Conservation (phyloP, 2,888 invertebrate species). For the Dysmachus trigonus region DNA sequence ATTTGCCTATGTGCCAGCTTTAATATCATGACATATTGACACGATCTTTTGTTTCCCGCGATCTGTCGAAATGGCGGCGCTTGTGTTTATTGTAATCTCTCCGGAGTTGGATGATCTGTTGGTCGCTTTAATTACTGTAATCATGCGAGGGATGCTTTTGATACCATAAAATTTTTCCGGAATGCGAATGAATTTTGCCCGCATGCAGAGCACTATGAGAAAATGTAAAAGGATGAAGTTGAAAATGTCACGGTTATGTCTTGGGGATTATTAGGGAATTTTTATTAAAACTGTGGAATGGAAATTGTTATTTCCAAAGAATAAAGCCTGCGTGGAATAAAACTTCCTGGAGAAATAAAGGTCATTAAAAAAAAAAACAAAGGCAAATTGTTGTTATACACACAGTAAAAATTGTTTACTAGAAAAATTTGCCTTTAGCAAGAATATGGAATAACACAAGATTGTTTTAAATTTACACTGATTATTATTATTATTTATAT, state of each 20-base stretch:
- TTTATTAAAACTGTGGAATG: not conserved
- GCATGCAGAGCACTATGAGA: not conserved
- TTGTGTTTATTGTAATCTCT: not conserved
- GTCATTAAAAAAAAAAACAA: not conserved
- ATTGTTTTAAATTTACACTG: too few species aligned
- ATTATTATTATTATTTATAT: too few species aligned
- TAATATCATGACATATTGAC: constrained; percentile 44
- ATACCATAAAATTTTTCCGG: not conserved
- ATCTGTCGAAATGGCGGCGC: not conserved
- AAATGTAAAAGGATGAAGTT: not conserved
- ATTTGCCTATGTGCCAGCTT: constrained; percentile 35
- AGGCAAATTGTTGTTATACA: too few species aligned
- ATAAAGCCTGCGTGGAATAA: not conserved
- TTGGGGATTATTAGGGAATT: not conserved
- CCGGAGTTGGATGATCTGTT: not conserved
- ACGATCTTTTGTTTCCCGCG: constrained; percentile 38
- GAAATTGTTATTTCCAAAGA: not conserved
- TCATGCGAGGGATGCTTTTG: not conserved
- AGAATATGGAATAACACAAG: too few species aligned
- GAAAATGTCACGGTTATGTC: not conserved
- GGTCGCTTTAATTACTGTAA: not conserved
- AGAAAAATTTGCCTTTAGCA: too few species aligned
- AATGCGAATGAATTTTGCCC: not conserved
- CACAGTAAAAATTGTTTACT: too few species aligned
- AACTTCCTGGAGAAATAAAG: not conserved